A percentile compares a stretch with the other conserved stretches of the same genome.
These are phyloP conservation scores for Notocelia uddmanniana DNA, from an alignment of 2,888 invertebrate species.

Conservation along the genomic window DNA sequence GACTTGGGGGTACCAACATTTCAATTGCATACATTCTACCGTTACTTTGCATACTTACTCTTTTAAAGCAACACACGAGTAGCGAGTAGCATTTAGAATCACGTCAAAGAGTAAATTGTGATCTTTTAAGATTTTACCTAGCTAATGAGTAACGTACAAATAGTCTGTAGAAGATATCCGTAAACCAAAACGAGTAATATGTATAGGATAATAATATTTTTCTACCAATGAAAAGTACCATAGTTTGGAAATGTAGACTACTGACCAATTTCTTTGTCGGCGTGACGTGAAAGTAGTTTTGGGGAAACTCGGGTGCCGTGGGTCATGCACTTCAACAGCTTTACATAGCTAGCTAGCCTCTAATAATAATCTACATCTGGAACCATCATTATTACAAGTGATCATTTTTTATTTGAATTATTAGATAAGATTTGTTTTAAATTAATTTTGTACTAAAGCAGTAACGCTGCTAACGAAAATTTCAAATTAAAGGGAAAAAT, in stretches of 20 bases:
- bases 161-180: constrained; percentile 74
- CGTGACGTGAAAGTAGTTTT: constrained; percentile 52
- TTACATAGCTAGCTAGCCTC: constrained; percentile 60
- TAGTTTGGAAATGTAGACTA: constrained; percentile 70
- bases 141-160: constrained; percentile 81
- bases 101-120: constrained; percentile 71
- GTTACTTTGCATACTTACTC: constrained; percentile 43
- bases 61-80: constrained; percentile 61
- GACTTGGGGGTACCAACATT: constrained; percentile 55
- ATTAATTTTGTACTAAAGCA: too few species aligned
- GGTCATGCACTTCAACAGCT: constrained; percentile 70
- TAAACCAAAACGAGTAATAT: constrained; percentile 67
- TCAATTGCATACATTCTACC: constrained; percentile 38
- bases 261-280: constrained; percentile 70
- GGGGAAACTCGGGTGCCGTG: constrained; percentile 57
- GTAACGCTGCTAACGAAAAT: too few species aligned
- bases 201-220: constrained; percentile 76
- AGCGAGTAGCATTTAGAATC: constrained; percentile 64
- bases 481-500: too few species aligned
- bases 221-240: constrained; percentile 75
- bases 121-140: constrained; percentile 70
- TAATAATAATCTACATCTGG: constrained; percentile 20
- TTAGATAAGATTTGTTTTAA: constrained; percentile 44
- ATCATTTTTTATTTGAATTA: constrained; percentile 36
- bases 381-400: constrained; percentile 19